A percentile compares a stretch with the other conserved stretches of the same genome.
These are phyloP conservation scores for Channa maculata DNA, from an alignment of 2,113 vertebrate genomes.

Conservation along the genomic window DNA sequence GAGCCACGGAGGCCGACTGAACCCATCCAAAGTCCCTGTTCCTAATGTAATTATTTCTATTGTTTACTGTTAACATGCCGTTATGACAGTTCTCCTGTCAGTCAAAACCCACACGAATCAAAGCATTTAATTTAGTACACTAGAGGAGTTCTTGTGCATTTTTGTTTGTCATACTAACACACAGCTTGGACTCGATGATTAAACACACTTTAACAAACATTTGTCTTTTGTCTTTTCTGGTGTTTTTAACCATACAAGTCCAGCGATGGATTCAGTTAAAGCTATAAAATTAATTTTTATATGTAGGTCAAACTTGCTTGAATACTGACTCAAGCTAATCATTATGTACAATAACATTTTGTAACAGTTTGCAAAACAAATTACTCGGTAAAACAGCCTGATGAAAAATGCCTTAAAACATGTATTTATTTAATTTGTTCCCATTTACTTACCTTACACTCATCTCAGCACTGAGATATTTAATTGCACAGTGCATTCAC, in stretches of 20 bases:
- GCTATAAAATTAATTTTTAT: no score
- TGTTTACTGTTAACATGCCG: constrained; percentile 47
- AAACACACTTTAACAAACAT: not conserved
- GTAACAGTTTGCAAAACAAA: no score
- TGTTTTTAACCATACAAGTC: not conserved
- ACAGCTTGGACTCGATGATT: not conserved
- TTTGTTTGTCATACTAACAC: not conserved
- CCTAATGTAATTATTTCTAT: constrained; percentile 62
- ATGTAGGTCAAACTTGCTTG: no score
- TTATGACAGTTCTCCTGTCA: constrained; percentile 37
- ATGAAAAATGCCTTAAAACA: no score
- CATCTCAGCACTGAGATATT: not conserved
- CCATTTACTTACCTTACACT: no score
- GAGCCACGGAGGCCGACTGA: constrained; percentile 41
- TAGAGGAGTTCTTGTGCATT: not conserved
- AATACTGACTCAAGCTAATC: no score
- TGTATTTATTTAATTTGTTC: no score
- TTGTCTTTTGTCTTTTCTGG: constrained; percentile 5
- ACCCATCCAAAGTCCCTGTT: constrained; percentile 49
- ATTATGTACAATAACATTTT: no score
- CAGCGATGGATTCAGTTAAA: no score
- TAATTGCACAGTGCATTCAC: constrained; percentile 3
- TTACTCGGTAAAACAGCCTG: no score
- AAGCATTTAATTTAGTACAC: constrained; percentile 43
- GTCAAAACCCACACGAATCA: constrained; percentile 41